Percentiles rank a stretch among this genome's conserved stretches.
These are phyloP conservation scores for Limenitis camilla DNA, from an alignment of 2,888 invertebrate species.

Conservation along the genomic window DNA sequence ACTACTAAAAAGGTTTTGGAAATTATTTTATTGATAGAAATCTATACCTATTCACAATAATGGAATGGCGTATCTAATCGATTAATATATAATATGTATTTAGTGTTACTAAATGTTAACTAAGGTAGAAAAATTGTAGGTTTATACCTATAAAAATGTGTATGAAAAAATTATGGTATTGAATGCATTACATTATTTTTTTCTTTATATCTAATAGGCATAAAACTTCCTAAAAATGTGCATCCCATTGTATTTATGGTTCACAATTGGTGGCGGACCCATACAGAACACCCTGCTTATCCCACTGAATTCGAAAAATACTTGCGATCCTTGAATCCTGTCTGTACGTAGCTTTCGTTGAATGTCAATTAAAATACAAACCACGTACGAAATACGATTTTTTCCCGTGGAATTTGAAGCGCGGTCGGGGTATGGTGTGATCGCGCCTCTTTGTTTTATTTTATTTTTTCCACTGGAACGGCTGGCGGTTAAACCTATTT, in stretches of 20 bases:
- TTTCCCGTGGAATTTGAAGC: constrained; percentile 73
- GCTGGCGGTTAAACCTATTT: constrained; percentile 73
- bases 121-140: no score
- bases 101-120: no score
- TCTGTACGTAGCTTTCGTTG: constrained; percentile 39
- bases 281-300: constrained; percentile 18
- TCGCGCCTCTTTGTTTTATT: constrained; percentile 68
- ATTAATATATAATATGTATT: no score
- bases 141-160: no score
- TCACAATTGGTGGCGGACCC: constrained; percentile 47
- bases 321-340: constrained; percentile 39
- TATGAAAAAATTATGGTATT: no score
- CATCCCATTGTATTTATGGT: constrained; percentile 39
- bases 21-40: no score
- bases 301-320: constrained; percentile 58
- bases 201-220: not conserved
- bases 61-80: no score
- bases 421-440: constrained; percentile 68
- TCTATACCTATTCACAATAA: no score
- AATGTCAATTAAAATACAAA: constrained; percentile 76
- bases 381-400: constrained; percentile 75
- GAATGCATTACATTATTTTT: no score
- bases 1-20: no score
- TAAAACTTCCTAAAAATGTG: not conserved
- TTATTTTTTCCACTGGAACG: constrained; percentile 67